Evolutionary conservation across 2,113 vertebrate genomes (phyloP).

Genomic region (Psettodes erumei): DNA sequence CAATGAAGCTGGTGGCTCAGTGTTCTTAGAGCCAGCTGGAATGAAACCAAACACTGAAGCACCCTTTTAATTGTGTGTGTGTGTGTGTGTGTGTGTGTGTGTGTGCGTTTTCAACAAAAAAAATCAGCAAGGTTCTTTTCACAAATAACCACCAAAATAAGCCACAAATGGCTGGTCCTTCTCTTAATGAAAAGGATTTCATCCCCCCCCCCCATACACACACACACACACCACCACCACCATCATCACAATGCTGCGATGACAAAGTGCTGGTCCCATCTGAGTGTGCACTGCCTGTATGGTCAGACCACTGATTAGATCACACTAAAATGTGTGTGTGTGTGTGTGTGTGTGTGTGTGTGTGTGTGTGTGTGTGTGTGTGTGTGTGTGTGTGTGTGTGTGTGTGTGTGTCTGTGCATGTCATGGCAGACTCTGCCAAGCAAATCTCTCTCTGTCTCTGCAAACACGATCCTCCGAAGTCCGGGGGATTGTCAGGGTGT

Average conservation of each 20-base stretch:
- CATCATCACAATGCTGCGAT: conserved; percentile 5
- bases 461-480: conserved; percentile 26
- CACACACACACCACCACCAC: too few species aligned
- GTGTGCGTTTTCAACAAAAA: too few species aligned
- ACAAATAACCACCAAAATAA: too few species aligned
- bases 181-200: too few species aligned
- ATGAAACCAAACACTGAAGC: too few species aligned
- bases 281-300: too few species aligned
- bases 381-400: neutral
- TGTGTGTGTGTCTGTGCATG: neutral
- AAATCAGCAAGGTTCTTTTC: too few species aligned
- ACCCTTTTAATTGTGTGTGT: too few species aligned
- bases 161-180: too few species aligned
- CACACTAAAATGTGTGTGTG: neutral
- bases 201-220: too few species aligned
- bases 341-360: conserved; percentile 8
- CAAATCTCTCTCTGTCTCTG: neutral
- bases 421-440: conserved; percentile 10
- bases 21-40: neutral
- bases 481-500: conserved; percentile 2
- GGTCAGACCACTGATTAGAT: conserved; percentile 48
- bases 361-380: conserved; percentile 8
- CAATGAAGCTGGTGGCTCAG: neutral
- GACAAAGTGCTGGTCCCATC: conserved; percentile 21
- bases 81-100: too few species aligned